Percentiles rank a stretch among this genome's conserved stretches.
Evolutionary conservation across 2,797 vertebrate species (phyloP).

Genomic region (Crocidura indochinensis): DNA sequence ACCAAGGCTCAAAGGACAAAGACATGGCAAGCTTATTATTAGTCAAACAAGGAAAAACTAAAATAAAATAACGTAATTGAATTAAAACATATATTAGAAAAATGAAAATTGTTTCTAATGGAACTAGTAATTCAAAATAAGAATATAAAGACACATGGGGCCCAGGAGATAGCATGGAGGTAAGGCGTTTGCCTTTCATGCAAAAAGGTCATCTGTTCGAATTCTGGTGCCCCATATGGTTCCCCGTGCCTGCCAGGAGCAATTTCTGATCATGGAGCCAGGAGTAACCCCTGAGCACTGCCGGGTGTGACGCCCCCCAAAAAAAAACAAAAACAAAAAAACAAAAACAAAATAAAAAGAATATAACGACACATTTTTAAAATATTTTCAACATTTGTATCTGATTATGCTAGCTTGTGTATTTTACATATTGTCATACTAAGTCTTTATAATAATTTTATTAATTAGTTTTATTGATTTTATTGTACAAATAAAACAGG

Average conservation of each 20-base stretch:
- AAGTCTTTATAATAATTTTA: background rate
- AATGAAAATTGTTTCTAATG: background rate
- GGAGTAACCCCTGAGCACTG: too few species aligned
- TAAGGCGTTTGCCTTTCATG: too few species aligned
- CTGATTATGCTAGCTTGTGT: background rate
- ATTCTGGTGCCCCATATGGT: too few species aligned
- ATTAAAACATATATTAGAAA: background rate
- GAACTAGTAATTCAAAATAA: constrained; percentile 48
- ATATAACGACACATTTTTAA: background rate
- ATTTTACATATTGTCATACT: constrained; percentile 19
- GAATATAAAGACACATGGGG: too few species aligned
- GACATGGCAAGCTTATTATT: background rate
- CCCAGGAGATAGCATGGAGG: too few species aligned
- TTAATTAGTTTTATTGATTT: background rate
- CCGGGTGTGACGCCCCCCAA: too few species aligned
- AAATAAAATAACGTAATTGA: background rate
- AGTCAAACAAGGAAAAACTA: constrained; percentile 27
- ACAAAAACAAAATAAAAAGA: background rate
- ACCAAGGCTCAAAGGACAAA: background rate
- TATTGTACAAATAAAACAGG: background rate
- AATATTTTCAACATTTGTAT: constrained; percentile 37
- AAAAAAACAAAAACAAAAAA: too few species aligned
- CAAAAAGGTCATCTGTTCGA: too few species aligned
- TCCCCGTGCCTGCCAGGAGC: too few species aligned
- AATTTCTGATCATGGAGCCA: too few species aligned